A percentile compares a stretch with the other conserved stretches of the same genome.
phyloP scores from a whole-genome alignment of 2,113 vertebrate genomes.

The Ascaphus truei region DNA sequence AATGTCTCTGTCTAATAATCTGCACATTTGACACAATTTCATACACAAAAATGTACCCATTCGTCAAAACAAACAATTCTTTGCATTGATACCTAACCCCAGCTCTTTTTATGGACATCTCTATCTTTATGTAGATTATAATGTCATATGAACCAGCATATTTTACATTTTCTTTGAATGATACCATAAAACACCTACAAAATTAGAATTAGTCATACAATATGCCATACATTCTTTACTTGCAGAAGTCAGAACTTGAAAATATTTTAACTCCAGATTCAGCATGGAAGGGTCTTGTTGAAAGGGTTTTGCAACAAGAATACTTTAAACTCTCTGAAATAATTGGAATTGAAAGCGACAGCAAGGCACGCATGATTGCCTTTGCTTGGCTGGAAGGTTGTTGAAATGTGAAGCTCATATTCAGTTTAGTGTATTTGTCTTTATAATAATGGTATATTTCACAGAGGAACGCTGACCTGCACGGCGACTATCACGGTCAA shows the following conservation, averaged over 20 bases:
- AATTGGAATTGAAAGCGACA: constrained; percentile 54
- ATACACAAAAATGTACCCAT: too few species aligned
- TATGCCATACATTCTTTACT: background rate
- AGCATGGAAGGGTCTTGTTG: background rate
- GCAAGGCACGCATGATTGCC: constrained; percentile 53
- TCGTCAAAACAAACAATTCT: too few species aligned
- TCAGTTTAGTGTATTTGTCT: constrained; percentile 47
- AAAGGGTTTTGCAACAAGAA: constrained; percentile 29
- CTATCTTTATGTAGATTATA: too few species aligned
- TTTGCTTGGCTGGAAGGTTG: constrained; percentile 47
- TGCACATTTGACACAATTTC: too few species aligned
- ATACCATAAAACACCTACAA: too few species aligned
- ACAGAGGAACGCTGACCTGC: constrained; percentile 40
- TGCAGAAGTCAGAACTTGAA: background rate
- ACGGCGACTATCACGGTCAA: constrained; percentile 31
- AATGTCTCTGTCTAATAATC: too few species aligned
- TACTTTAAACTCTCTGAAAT: constrained; percentile 50
- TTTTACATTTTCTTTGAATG: too few species aligned
- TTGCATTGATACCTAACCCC: too few species aligned
- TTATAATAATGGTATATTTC: constrained; percentile 51
- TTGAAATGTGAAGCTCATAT: constrained; percentile 54
- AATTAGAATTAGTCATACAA: background rate
- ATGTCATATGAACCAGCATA: too few species aligned
- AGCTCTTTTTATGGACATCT: too few species aligned
- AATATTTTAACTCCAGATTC: background rate